Conservation (phyloP, 2,113 vertebrate genomes). For the Corythoichthys haematopterus region DNA sequence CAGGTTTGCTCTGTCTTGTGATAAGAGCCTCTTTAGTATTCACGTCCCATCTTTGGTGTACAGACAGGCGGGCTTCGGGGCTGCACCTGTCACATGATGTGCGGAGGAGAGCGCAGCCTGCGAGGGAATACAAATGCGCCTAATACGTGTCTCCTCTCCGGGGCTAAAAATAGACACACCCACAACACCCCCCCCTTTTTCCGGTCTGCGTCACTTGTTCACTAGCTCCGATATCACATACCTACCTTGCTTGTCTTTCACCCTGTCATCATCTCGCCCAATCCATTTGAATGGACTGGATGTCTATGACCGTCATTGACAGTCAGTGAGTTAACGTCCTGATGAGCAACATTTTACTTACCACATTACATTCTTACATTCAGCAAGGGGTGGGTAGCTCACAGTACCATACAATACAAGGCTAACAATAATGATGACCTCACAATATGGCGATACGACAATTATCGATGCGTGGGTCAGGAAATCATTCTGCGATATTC, state of each 20-base stretch:
- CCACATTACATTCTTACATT: no score
- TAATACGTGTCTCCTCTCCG: constrained; percentile 43
- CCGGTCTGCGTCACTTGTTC: constrained; percentile 51
- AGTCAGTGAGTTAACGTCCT: no score
- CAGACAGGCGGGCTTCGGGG: constrained; percentile 15
- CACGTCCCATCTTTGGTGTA: constrained; percentile 15
- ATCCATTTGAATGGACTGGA: no score
- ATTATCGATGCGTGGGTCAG: no score
- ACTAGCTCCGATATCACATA: constrained; percentile 25
- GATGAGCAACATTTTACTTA: not conserved
- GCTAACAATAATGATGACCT: no score
- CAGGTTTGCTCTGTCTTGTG: no score
- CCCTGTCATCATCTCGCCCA: not conserved
- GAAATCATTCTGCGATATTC: no score
- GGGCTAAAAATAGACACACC: constrained; percentile 60
- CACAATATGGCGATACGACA: no score
- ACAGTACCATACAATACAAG: no score
- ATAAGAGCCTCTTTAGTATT: constrained; percentile 36
- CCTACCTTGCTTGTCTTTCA: constrained; percentile 8
- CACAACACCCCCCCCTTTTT: constrained; percentile 45
- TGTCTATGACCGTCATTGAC: no score
- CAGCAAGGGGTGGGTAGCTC: no score
- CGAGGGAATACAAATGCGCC: constrained; percentile 40
- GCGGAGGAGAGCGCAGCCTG: constrained; percentile 14
- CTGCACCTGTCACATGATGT: constrained; percentile 50